A percentile compares a stretch with the other conserved stretches of the same genome.
Evolutionary conservation across 2,113 vertebrate species (phyloP).

Genomic region (Rhabdomys dilectus): DNA sequence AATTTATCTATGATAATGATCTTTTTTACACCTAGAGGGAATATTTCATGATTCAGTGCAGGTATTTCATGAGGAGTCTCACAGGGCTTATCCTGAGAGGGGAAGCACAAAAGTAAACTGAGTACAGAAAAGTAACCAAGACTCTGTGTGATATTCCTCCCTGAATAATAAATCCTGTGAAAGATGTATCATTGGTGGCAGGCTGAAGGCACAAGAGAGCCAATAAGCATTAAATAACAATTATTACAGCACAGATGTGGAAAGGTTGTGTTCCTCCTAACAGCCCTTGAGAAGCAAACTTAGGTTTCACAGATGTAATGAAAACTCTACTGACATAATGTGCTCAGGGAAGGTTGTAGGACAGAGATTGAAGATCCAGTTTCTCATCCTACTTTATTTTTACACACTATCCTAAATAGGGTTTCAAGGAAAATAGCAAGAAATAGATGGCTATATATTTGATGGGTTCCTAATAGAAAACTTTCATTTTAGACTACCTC

Average conservation of each 20-base stretch:
- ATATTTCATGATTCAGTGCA: background rate
- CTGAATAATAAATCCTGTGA: background rate
- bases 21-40: background rate
- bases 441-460: background rate
- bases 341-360: background rate
- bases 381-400: slow-evolving; percentile 47
- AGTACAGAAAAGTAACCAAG: slow-evolving; percentile 26
- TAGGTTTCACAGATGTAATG: background rate
- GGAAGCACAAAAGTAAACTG: background rate
- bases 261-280: background rate
- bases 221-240: slow-evolving; percentile 27
- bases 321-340: background rate
- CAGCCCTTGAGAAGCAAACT: background rate
- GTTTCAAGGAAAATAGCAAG: background rate
- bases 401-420: background rate
- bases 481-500: background rate
- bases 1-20: background rate
- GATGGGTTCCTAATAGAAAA: background rate
- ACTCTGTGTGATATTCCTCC: background rate
- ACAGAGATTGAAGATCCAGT: background rate
- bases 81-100: background rate
- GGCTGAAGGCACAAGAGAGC: background rate
- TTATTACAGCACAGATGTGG: background rate
- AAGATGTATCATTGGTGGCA: background rate
- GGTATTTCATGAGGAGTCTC: background rate